Conservation (phyloP, 2,888 invertebrate species). For the Anthophora plumipes region DNA sequence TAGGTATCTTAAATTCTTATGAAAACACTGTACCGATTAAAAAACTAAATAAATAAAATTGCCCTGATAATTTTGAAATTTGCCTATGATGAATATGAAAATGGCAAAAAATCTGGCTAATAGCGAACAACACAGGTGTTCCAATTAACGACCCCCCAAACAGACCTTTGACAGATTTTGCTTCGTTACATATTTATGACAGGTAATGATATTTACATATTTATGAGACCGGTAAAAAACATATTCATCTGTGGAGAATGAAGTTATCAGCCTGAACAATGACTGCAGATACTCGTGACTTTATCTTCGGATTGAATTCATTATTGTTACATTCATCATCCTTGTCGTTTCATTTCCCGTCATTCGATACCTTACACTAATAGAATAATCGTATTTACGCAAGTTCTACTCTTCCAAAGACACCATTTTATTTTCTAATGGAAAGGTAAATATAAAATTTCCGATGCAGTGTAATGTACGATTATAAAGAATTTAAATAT, state of each 20-base stretch:
- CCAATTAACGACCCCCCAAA: background rate
- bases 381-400: too few relatives aligned
- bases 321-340: background rate
- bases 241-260: background rate
- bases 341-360: too few relatives aligned
- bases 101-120: background rate
- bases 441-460: too few relatives aligned
- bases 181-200: conserved; percentile 12
- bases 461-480: too few relatives aligned
- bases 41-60: too few relatives aligned
- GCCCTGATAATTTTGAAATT: too few relatives aligned
- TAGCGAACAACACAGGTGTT: background rate
- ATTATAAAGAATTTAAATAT: too few relatives aligned
- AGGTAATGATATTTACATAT: conserved; percentile 22
- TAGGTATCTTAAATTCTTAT: too few relatives aligned
- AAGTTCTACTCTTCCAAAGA: too few relatives aligned
- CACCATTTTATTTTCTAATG: too few relatives aligned
- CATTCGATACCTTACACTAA: too few relatives aligned
- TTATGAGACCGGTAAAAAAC: conserved; percentile 19
- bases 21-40: too few relatives aligned
- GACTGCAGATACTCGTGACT: background rate
- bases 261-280: background rate
- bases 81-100: background rate
- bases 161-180: conserved; percentile 6
- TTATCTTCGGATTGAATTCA: background rate